These are phyloP conservation scores for Otolemur crassicaudatus DNA, from an alignment of 2,797 vertebrate genomes.

Conservation along the genomic window DNA sequence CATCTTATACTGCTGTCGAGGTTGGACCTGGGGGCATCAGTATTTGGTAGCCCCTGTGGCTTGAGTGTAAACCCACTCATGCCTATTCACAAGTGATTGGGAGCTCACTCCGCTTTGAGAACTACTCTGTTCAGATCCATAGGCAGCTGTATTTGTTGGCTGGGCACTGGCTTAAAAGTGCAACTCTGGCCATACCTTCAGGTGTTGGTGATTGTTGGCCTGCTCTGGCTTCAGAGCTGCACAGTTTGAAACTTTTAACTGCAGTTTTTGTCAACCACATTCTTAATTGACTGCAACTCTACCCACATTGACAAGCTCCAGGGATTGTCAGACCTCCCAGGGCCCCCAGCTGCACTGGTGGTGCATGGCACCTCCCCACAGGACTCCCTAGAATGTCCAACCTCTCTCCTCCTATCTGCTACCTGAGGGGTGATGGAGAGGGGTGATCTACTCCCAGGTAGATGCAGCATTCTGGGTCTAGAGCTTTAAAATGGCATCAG, in stretches of 20 bases:
- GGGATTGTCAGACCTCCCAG: neutral
- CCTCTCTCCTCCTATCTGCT: neutral
- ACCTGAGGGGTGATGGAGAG: neutral
- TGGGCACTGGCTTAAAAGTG: neutral
- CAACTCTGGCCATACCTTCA: neutral
- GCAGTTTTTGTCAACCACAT: too few species aligned
- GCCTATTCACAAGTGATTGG: neutral
- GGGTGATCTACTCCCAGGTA: neutral
- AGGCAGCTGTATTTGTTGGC: neutral
- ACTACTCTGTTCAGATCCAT: neutral
- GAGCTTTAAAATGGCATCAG: neutral
- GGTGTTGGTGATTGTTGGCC: neutral
- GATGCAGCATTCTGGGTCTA: neutral
- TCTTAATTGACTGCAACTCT: neutral
- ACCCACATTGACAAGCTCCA: neutral
- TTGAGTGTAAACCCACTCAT: neutral
- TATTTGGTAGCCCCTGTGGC: neutral
- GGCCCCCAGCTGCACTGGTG: too few species aligned
- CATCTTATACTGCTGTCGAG: neutral
- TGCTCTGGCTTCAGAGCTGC: neutral
- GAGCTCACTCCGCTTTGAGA: neutral
- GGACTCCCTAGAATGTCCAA: neutral
- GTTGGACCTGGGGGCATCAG: neutral
- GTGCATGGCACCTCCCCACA: neutral
- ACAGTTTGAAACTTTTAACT: neutral